These are phyloP conservation scores for Stenodema calcarata DNA, from an alignment of 2,888 invertebrate genomes.

Conservation along the genomic window DNA sequence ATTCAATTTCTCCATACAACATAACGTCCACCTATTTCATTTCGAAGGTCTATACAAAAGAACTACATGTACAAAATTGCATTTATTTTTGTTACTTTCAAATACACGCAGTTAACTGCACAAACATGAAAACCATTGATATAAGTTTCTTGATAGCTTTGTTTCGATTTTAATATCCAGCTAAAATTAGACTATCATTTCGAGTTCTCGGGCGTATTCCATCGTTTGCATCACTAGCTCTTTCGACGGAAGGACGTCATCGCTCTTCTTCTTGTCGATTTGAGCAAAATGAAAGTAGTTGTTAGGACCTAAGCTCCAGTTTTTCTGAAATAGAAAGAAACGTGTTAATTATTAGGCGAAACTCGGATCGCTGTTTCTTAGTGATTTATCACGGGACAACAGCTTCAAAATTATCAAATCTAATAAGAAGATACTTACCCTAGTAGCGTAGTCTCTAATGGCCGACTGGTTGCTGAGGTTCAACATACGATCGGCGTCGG, in stretches of 20 bases:
- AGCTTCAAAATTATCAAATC: no score
- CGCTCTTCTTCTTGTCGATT: slow-evolving; percentile 76
- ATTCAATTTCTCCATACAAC: no score
- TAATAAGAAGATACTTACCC: slow-evolving; percentile 64
- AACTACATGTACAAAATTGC: background rate
- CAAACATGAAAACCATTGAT: background rate
- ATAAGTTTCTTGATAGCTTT: background rate
- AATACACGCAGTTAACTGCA: background rate
- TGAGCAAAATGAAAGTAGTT: slow-evolving; percentile 80
- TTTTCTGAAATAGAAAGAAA: slow-evolving; percentile 68
- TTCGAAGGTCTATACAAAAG: no score
- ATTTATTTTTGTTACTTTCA: background rate
- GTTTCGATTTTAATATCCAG: background rate
- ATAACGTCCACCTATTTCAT: no score
- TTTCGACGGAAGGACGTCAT: slow-evolving; percentile 84
- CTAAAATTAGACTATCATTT: slow-evolving; percentile 91
- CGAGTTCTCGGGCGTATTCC: slow-evolving; percentile 95
- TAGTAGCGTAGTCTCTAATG: slow-evolving; percentile 79
- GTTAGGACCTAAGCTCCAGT: slow-evolving; percentile 80
- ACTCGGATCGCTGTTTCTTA: no score
- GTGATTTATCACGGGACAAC: no score
- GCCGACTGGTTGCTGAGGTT: slow-evolving; percentile 81
- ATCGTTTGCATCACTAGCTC: slow-evolving; percentile 93
- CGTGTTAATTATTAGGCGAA: background rate
- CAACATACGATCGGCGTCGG: slow-evolving; percentile 87